Evolutionary conservation across 2,888 invertebrate species (phyloP).

Genomic region (Trilocha varians): DNA sequence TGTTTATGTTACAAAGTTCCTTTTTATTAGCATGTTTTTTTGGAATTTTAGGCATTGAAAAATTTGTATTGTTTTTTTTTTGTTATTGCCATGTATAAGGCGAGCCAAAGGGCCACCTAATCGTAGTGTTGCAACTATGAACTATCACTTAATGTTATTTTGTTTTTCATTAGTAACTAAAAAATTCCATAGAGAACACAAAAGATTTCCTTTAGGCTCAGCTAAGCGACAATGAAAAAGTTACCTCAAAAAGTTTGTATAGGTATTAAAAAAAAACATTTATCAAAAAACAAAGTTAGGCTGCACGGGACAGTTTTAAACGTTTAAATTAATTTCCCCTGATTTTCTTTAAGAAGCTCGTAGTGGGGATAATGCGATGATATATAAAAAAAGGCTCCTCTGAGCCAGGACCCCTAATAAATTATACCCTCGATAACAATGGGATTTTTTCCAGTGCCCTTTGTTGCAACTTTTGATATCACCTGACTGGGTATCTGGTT

Average conservation of each 20-base stretch:
- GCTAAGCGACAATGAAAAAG: conserved; percentile 11
- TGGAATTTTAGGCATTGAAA: too few species aligned
- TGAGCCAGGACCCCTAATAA: conserved; percentile 67
- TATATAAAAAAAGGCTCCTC: conserved; percentile 73
- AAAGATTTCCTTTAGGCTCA: background rate
- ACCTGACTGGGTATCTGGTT: conserved; percentile 35
- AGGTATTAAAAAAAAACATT: conserved; percentile 36
- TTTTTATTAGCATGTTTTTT: too few species aligned
- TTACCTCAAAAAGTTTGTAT: background rate
- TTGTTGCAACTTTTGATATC: conserved; percentile 73
- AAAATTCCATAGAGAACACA: too few species aligned
- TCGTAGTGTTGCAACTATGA: too few species aligned
- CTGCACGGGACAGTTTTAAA: conserved; percentile 66
- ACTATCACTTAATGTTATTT: too few species aligned
- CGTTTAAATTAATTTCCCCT: conserved; percentile 69
- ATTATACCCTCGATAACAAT: conserved; percentile 75
- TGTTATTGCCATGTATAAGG: too few species aligned
- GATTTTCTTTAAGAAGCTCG: conserved; percentile 72
- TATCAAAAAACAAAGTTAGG: conserved; percentile 61
- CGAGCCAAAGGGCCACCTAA: too few species aligned
- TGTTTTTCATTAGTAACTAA: too few species aligned
- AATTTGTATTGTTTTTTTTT: too few species aligned
- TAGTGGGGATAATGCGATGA: conserved; percentile 73
- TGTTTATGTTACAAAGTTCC: too few species aligned
- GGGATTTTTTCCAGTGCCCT: conserved; percentile 69